Conservation (phyloP, 1,140 invertebrate species). For the Leptinotarsa defecta region DNA sequence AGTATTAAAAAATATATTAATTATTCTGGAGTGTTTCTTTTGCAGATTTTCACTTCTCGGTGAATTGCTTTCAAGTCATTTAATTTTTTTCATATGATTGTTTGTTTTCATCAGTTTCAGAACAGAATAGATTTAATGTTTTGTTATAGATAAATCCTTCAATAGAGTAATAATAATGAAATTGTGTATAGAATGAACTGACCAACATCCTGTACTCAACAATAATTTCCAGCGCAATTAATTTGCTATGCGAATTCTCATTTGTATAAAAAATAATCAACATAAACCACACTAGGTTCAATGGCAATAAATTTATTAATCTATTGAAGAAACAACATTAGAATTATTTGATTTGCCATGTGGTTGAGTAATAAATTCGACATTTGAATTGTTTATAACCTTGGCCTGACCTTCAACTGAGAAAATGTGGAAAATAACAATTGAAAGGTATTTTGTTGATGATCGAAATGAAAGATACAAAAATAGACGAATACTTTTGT, state of each 20-base stretch:
- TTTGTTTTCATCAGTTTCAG: too few relatives aligned
- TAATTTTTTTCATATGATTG: too few relatives aligned
- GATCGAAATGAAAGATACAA: background rate
- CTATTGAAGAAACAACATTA: background rate
- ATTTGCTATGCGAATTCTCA: background rate
- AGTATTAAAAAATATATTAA: too few relatives aligned
- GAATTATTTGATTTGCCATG: background rate
- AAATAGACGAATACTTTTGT: background rate
- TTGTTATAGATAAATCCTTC: background rate
- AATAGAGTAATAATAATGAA: background rate
- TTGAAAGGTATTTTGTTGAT: background rate
- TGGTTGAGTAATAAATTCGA: background rate
- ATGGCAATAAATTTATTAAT: background rate
- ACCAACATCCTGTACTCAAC: background rate
- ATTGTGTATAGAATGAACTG: background rate
- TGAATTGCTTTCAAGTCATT: too few relatives aligned
- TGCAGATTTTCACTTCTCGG: too few relatives aligned
- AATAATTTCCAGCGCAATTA: background rate
- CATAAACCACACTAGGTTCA: background rate
- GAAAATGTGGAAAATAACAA: background rate
- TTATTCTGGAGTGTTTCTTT: too few relatives aligned
- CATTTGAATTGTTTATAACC: constrained; percentile 12
- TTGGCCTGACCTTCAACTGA: background rate
- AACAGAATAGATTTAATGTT: background rate
- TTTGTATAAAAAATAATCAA: background rate